These are phyloP conservation scores for Zaprionus lachaisei DNA, from an alignment of 1,140 invertebrate species.

Conservation along the genomic window DNA sequence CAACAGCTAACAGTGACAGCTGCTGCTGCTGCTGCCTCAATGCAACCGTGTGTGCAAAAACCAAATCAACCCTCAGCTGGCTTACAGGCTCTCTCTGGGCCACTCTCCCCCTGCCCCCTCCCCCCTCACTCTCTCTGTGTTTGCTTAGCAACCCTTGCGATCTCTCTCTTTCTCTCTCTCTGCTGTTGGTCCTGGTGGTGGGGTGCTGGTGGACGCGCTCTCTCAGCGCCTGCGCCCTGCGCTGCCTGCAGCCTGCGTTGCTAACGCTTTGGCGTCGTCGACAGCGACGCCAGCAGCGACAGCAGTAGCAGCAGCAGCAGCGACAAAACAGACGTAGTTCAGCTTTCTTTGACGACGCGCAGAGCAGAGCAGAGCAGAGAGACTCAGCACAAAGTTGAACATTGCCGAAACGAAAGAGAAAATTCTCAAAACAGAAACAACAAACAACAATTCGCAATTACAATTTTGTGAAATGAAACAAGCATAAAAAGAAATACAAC, in stretches of 20 bases:
- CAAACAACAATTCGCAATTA: not conserved
- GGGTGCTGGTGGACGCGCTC: not conserved
- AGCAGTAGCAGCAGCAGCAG: constrained; percentile 16
- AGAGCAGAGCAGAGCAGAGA: constrained; percentile 6
- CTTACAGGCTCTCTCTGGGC: constrained; percentile 2
- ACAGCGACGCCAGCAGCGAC: constrained; percentile 22
- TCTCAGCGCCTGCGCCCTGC: constrained; percentile 3
- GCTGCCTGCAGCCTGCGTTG: constrained; percentile 35
- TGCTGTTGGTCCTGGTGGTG: not conserved
- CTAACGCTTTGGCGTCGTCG: constrained; percentile 12
- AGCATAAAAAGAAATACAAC: not conserved
- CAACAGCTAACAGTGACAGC: constrained; percentile 34
- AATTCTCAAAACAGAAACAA: constrained; percentile 15
- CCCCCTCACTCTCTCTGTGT: not conserved
- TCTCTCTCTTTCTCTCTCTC: not conserved
- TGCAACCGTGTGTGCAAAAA: constrained; percentile 65
- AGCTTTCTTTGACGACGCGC: constrained; percentile 68
- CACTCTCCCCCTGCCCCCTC: not conserved
- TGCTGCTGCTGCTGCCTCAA: constrained; percentile 48
- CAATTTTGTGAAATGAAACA: constrained; percentile 1
- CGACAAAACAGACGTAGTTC: constrained; percentile 77
- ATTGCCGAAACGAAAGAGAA: not conserved
- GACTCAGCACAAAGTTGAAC: constrained; percentile 45
- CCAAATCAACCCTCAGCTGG: constrained; percentile 51
- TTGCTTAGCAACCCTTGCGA: not conserved